A percentile compares a stretch with the other conserved stretches of the same genome.
phyloP scores from a whole-genome alignment of 2,888 invertebrate species.

The Spodoptera littoralis region DNA sequence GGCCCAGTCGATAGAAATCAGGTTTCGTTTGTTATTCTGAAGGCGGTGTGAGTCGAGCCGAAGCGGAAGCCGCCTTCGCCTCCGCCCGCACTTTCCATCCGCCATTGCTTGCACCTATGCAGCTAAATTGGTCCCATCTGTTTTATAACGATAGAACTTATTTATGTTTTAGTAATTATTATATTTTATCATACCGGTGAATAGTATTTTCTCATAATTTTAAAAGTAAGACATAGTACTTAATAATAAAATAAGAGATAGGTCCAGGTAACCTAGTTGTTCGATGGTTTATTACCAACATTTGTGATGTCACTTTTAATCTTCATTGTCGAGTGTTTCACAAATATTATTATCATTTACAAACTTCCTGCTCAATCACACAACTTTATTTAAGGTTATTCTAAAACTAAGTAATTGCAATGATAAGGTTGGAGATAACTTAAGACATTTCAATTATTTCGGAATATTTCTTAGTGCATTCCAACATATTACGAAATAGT shows the following conservation, averaged over 20 bases:
- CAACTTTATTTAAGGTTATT: conserved; percentile 54
- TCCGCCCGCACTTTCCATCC: conserved; percentile 86
- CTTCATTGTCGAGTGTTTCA: conserved; percentile 62
- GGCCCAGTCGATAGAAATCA: conserved; percentile 86
- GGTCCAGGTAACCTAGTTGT: not conserved
- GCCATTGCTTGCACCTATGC: conserved; percentile 76
- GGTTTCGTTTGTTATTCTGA: conserved; percentile 88
- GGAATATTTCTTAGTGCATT: conserved; percentile 25
- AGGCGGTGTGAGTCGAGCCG: conserved; percentile 76
- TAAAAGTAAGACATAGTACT: not conserved
- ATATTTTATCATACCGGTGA: conserved; percentile 4
- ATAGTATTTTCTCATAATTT: not conserved
- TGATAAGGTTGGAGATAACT: conserved; percentile 40
- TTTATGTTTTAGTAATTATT: conserved; percentile 38
- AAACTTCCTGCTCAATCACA: conserved; percentile 66
- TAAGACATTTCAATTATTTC: conserved; percentile 32
- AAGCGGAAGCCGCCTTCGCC: conserved; percentile 81
- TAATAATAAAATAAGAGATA: not conserved
- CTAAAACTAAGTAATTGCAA: conserved; percentile 54
- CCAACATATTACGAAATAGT: conserved; percentile 66
- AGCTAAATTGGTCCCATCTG: conserved; percentile 74
- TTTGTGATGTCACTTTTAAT: conserved; percentile 56
- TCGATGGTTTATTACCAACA: conserved; percentile 24
- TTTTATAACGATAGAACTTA: conserved; percentile 60
- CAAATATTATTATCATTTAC: conserved; percentile 64